A percentile compares a stretch with the other conserved stretches of the same genome.
These are phyloP conservation scores for Acropternis orthonyx DNA, from an alignment of 2,797 vertebrate species.

Conservation along the genomic window DNA sequence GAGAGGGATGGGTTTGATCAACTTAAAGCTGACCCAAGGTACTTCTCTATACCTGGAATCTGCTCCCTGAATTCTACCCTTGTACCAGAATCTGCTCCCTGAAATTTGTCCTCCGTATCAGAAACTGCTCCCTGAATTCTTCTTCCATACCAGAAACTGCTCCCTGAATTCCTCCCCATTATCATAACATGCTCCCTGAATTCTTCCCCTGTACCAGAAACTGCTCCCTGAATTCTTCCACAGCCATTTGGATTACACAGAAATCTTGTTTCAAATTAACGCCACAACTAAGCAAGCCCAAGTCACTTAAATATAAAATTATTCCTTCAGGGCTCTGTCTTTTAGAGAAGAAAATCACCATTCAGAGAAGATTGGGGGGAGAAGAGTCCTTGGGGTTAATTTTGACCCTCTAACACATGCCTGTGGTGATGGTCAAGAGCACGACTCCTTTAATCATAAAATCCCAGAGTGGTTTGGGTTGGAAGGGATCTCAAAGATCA, in stretches of 20 bases:
- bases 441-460: background rate
- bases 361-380: background rate
- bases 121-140: background rate
- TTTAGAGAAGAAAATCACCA: background rate
- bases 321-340: fast-evolving
- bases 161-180: background rate
- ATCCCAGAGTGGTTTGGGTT: background rate
- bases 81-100: background rate
- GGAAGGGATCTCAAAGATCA: background rate
- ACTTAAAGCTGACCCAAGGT: fast-evolving
- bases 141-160: background rate
- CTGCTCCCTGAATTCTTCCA: background rate
- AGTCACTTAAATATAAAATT: background rate
- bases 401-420: fast-evolving
- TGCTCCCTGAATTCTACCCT: background rate
- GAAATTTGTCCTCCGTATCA: background rate
- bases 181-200: background rate
- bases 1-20: background rate
- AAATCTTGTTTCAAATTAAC: background rate
- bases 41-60: background rate
- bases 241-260: background rate
- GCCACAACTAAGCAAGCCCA: background rate
- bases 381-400: background rate
- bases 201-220: background rate
- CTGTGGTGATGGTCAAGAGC: background rate